Percentiles rank a stretch among this genome's conserved stretches.
These are phyloP conservation scores for Heliconius charithonia DNA, from an alignment of 2,888 invertebrate species.

Conservation along the genomic window DNA sequence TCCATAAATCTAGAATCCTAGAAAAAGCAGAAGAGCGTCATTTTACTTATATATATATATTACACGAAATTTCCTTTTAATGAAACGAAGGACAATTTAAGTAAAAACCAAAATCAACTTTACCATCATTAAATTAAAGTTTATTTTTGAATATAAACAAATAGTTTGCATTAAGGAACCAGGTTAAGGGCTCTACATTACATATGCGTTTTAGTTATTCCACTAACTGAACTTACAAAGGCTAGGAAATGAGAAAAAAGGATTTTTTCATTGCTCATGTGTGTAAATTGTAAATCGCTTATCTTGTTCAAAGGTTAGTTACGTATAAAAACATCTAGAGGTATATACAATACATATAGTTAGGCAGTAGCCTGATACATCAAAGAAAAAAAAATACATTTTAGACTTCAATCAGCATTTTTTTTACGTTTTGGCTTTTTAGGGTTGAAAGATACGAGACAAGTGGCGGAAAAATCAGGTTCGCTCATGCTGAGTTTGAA, in stretches of 20 bases:
- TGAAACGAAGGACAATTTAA: background rate
- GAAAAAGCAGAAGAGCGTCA: background rate
- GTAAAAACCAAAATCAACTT: slow-evolving; percentile 16
- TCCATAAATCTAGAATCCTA: background rate
- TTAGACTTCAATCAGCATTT: background rate
- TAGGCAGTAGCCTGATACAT: background rate
- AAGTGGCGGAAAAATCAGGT: background rate
- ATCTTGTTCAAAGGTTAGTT: background rate
- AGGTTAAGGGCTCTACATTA: slow-evolving; percentile 44
- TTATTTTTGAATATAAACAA: slow-evolving; percentile 7
- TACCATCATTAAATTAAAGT: background rate
- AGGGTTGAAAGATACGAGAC: background rate
- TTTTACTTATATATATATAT: slow-evolving; percentile 11
- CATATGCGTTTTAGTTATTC: slow-evolving; percentile 36
- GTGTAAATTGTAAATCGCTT: slow-evolving; percentile 21
- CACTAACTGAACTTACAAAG: slow-evolving; percentile 37
- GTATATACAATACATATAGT: background rate
- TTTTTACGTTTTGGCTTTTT: background rate
- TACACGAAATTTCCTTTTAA: slow-evolving; percentile 31
- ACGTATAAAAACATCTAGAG: background rate
- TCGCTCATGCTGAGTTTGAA: background rate
- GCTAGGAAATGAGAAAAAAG: slow-evolving; percentile 17
- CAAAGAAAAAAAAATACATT: background rate
- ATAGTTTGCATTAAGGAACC: slow-evolving; percentile 20
- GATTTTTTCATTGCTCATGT: slow-evolving; percentile 7